Evolutionary conservation across 2,113 vertebrate species (phyloP), one percentile per base, ranked within the genome.

Genomic region (Propithecus coquereli): DNA sequence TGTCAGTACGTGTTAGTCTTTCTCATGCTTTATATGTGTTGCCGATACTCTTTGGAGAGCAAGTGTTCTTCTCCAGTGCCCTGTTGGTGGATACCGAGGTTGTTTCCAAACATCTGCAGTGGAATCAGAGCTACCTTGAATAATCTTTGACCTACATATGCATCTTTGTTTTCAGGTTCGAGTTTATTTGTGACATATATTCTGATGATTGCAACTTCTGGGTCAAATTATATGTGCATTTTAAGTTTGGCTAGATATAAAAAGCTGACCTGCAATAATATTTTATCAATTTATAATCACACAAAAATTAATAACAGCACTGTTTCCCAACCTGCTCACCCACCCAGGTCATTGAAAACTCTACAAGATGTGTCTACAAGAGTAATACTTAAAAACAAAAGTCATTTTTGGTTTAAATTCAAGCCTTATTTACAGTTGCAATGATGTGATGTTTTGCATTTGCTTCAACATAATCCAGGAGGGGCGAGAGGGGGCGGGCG

Each of bases 71-170:
- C n/a, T 61, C 37, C 3, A 3, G 8, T 0, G 11, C 59, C 61
- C 66, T 2, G 0, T 0, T 4, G 13, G 47, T 5, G 14, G 50
- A 4, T 3, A 6, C 17, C 2, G 14, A 52, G 10, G 17, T 7
- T 25, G 3, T 32, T 73, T 73, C 47, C 66, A 27, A 27, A 80
- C 2, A 6, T 13, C 10, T 12, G 10, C 22, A 0, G 0, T 43
- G 7, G 17, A 65, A 3, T 37, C 77, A 11, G 79, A 23, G 10
- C 47, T 14, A 4, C 65, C 0, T 0, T 10, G 20, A 45, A 22
- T 34, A 27, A 22, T 34, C 40, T 68, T 14, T 3, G 14, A 12
- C 59, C 32, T 1, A 43, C 5, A 22, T 2, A 0, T 2, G 18
- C 50, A 0, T 23, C 91, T 77, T 87, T 34, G 17, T 32, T 79